These are phyloP conservation scores for Porites lutea DNA, from an alignment of 64 coral and sea anemone species.

Conservation along the genomic window DNA sequence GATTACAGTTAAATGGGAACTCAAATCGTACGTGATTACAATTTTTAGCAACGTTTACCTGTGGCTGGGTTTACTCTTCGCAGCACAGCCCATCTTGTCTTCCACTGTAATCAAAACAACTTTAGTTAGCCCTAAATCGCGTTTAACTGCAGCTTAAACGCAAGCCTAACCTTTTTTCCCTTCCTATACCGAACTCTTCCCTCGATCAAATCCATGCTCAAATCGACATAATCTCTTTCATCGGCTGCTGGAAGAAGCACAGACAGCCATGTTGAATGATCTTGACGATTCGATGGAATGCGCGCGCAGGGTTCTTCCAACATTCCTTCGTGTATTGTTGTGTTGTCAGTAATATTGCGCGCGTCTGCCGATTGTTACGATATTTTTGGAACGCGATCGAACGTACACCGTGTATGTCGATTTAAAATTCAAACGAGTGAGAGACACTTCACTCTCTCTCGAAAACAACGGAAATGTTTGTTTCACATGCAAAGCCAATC, in stretches of 20 bases:
- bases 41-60: conserved; percentile 41
- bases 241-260: conserved; percentile 16
- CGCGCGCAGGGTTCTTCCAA: conserved; percentile 69
- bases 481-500: no score
- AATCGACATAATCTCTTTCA: conserved; percentile 55
- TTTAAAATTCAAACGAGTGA: neutral
- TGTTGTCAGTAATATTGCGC: neutral
- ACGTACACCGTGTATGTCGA: neutral
- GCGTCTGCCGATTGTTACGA: conserved; percentile 5
- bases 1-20: neutral
- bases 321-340: conserved; percentile 65
- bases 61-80: conserved; percentile 83
- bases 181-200: conserved; percentile 86
- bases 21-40: neutral
- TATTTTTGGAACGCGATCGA: conserved; percentile 6
- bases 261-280: conserved; percentile 3
- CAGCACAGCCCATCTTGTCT: conserved; percentile 88
- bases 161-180: conserved; percentile 83
- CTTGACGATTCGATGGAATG: neutral
- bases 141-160: neutral
- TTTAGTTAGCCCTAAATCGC: neutral
- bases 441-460: neutral
- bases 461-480: no score
- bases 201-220: conserved; percentile 84
- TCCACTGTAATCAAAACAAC: conserved; percentile 78